Conservation (phyloP, 2,113 vertebrate species). For the Acanthisitta chloris region DNA sequence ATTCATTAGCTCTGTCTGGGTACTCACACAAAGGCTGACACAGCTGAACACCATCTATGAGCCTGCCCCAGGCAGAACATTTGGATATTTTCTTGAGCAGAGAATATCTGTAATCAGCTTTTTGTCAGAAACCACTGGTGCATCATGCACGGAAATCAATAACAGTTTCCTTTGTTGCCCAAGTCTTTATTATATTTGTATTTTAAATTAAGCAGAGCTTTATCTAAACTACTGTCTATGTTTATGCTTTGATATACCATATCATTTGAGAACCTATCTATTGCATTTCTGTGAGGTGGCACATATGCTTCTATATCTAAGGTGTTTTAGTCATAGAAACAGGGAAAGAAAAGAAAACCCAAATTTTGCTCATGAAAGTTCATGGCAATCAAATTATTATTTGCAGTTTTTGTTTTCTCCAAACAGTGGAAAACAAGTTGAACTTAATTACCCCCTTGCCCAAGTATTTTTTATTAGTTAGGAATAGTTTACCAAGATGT, state of each 20-base stretch:
- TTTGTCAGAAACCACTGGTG: neutral
- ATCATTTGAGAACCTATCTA: neutral
- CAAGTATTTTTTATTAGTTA: neutral
- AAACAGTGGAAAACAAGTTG: neutral
- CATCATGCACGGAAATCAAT: neutral
- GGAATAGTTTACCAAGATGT: neutral
- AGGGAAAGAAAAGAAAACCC: too few species aligned
- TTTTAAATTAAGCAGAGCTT: neutral
- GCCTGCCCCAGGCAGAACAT: neutral
- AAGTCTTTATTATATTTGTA: neutral
- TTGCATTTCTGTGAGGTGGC: neutral
- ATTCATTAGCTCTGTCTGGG: neutral
- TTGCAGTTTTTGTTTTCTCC: neutral
- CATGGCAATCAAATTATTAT: neutral
- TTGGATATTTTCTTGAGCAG: neutral
- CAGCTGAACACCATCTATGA: neutral
- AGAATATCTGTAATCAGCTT: neutral
- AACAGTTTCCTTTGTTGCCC: neutral
- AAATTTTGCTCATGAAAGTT: neutral
- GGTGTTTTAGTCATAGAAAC: neutral
- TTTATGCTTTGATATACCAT: neutral
- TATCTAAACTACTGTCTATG: neutral
- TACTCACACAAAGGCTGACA: neutral
- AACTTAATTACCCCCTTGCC: neutral
- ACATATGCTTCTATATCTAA: neutral